Evolutionary conservation across 2,113 vertebrate species (phyloP).

Genomic region (Tragulus kanchil): DNA sequence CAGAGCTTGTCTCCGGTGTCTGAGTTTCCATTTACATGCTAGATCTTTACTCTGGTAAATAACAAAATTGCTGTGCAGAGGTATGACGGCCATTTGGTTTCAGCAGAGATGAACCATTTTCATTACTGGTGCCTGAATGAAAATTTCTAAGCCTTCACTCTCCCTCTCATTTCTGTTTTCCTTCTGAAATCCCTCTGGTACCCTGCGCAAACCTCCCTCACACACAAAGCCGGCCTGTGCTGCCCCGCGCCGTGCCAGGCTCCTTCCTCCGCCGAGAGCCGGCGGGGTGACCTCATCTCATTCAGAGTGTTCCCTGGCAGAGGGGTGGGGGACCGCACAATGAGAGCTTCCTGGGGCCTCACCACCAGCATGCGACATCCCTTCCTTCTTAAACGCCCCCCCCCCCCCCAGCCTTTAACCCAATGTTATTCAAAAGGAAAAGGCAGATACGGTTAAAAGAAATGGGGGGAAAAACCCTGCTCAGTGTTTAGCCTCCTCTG

Average conservation of each 20-base stretch:
- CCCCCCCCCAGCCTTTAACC: neutral
- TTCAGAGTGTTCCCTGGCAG: neutral
- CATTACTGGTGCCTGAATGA: neutral
- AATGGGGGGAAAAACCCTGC: neutral
- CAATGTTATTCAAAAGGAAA: neutral
- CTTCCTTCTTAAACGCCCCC: neutral
- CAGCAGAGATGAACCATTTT: neutral
- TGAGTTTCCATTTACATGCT: neutral
- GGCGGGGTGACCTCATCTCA: neutral
- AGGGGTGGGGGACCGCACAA: neutral
- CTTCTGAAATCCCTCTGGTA: neutral
- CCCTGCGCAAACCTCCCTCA: neutral
- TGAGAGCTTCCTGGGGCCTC: neutral
- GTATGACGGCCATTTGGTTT: no score
- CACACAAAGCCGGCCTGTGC: neutral
- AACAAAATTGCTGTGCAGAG: rapidly evolving
- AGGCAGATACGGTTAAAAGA: neutral
- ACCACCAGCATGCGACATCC: neutral
- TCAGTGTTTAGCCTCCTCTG: neutral
- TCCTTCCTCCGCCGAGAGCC: neutral
- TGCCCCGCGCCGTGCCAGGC: neutral
- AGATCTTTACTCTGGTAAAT: neutral
- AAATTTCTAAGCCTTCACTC: neutral
- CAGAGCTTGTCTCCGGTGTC: neutral
- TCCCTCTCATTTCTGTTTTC: neutral